Evolutionary conservation across 2,797 vertebrate species (phyloP).

Genomic region (Myotis vivesi): DNA sequence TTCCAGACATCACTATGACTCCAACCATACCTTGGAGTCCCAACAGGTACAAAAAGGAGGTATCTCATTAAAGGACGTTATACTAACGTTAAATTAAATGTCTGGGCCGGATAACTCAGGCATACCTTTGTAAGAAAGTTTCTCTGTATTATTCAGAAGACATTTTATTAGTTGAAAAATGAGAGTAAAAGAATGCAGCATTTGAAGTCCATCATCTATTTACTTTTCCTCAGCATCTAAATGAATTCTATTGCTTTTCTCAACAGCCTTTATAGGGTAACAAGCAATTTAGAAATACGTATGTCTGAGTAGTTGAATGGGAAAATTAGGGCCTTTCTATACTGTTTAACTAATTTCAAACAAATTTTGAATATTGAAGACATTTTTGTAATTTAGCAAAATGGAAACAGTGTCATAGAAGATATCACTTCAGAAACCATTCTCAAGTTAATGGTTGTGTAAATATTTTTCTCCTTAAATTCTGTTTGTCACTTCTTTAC

Average conservation of each 20-base stretch:
- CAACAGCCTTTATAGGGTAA: constrained; percentile 4
- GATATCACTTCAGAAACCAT: neutral
- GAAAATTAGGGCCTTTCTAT: neutral
- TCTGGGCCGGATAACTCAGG: constrained; percentile 29
- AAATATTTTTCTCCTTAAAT: constrained; percentile 24
- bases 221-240: constrained; percentile 27
- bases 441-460: neutral
- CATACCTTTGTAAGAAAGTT: constrained; percentile 16
- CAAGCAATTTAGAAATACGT: constrained; percentile 8
- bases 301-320: constrained; percentile 38
- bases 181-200: constrained; percentile 35
- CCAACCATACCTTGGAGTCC: constrained; percentile 99
- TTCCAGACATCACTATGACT: constrained; percentile 92
- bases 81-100: constrained; percentile 55
- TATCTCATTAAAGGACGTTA: constrained; percentile 20
- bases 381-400: constrained; percentile 13
- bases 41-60: constrained; percentile 90
- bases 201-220: constrained; percentile 27
- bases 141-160: neutral
- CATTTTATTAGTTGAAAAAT: constrained; percentile 14
- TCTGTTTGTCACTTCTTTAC: neutral
- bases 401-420: neutral
- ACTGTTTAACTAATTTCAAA: constrained; percentile 48
- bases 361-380: constrained; percentile 20
- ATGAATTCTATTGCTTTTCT: constrained; percentile 29